Evolutionary conservation across 1,140 invertebrate genomes (phyloP), one percentile per base, ranked within the genome.

Genomic region (Megalonaias nervosa): DNA sequence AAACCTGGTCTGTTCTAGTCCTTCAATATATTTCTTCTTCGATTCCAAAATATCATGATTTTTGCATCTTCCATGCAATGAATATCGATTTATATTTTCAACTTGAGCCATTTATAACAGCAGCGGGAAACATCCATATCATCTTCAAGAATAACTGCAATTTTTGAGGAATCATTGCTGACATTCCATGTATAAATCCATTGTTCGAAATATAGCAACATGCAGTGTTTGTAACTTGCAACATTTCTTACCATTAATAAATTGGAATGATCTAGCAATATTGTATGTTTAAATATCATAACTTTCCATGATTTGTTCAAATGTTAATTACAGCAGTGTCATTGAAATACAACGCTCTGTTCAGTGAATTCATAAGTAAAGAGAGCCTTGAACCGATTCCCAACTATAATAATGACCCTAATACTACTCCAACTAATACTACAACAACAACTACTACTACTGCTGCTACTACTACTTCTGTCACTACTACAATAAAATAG

Each of bases 141-240:
- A 65, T 86, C 85, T 65, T 86, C 85, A 13, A 86, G 56, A 70
- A 86, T 77, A 16, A 86, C 23, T 14, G 77, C 83, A 26, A 86
- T 80, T 71, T 86, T 81, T 38, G 74, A 68, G 17, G 71, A 26
- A 31, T 68, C 66, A 56, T 71, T 21, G 31, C 58, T 21, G 5
- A 67, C 71, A 17, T 67, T 38, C 83, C 83, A 86, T 2, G 85
- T 79, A 15, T 71, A 31, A 14, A 85, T 21, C 84, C 84, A 85
- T 69, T 85, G 84, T 14, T 82, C 84, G n/a, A 31, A 72, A 60
- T 19, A 85, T 60, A 14, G 79, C 81, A 11, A 76, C 84, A 67
- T 84, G 80, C 12, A 59, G 56, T 0, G 56, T 16, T 16, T 80
- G 71, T 19, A 70, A 59, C 57, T 81, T 71, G 6, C 84, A 82